Conservation (phyloP, 2,113 vertebrate genomes). For the Phoenicopterus ruber region DNA sequence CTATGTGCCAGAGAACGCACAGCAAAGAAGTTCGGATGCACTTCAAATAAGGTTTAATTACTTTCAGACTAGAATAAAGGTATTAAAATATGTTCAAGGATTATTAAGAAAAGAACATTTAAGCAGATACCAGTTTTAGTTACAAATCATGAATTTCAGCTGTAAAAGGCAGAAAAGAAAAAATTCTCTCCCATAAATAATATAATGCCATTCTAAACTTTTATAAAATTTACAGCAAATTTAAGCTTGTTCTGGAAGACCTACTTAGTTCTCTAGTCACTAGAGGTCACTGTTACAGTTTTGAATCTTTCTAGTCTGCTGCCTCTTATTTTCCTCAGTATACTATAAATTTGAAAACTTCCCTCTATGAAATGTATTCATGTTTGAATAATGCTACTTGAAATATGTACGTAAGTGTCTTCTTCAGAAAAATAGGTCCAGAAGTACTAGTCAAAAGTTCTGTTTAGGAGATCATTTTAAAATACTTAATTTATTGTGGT, state of each 20-base stretch:
- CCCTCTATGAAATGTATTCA: neutral
- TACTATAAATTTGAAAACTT: slow-evolving; percentile 22
- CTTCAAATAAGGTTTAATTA: slow-evolving; percentile 1
- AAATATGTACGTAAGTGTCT: neutral
- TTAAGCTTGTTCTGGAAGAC: neutral
- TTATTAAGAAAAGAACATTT: neutral
- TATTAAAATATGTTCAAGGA: neutral
- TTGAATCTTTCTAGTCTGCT: slow-evolving; percentile 26
- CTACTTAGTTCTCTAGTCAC: slow-evolving; percentile 54
- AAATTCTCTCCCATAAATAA: neutral
- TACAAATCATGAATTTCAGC: neutral
- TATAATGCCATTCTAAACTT: neutral
- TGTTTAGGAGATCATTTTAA: neutral
- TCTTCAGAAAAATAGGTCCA: neutral
- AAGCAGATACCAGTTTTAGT: neutral
- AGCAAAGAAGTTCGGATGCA: neutral
- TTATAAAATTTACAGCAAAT: neutral
- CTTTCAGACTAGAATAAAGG: neutral
- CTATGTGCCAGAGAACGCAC: neutral
- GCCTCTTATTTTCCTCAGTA: neutral
- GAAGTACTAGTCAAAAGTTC: neutral
- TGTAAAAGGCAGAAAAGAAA: neutral
- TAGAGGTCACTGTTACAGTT: slow-evolving; percentile 76
- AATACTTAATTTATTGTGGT: neutral
- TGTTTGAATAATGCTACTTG: neutral